Evolutionary conservation across 2,888 invertebrate species (phyloP), one percentile per base, ranked within the genome.

Genomic region (Argyresthia albistria): DNA sequence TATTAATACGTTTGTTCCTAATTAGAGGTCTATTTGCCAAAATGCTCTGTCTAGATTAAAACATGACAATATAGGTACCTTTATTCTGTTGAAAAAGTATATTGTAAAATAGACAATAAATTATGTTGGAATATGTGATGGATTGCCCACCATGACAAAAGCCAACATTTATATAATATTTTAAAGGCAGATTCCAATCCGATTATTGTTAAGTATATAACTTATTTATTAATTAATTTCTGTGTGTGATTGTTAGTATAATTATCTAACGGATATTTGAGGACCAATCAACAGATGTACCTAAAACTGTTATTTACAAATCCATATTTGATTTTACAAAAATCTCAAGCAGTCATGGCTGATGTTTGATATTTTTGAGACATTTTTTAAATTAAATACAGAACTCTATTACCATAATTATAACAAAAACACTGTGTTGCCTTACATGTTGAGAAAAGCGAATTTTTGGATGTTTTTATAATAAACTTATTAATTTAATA

Each of bases 261-360:
- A 25, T 25, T 25, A 52, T 50, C 16, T 39, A 42, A 51, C 46
- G 39, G 12, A 45, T 54, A 48, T 59, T 55, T 61, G 66, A 63
- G 66, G 70, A 68, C 64, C 68, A 72, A 70, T 11, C 7, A 36
- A 39, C 39, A 11, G 64, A 63, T 64, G 60, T 65, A 58, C 16
- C 15, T 35, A n/a, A n/a, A n/a, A 50, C 15, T 14, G 0, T 35
- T 42, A 46, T 53, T 43, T 52, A 45, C 15, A 45, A 7, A 45
- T 16, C 9, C 0, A 4, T 46, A 7, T 25, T 25, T 46, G 4
- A 54, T 54, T 58, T 58, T 55, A 59, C 73, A 82, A 86, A 84
- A 84, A 83, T 84, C 76, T 86, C 80, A 76, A 73, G 70, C 70
- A 64, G 59, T 67, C 62, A 84, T 86, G 86, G 86, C 86, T 86